Evolutionary conservation across 1,140 invertebrate species (phyloP), one percentile per base, ranked within the genome.

Genomic region (Drosophila santomea): DNA sequence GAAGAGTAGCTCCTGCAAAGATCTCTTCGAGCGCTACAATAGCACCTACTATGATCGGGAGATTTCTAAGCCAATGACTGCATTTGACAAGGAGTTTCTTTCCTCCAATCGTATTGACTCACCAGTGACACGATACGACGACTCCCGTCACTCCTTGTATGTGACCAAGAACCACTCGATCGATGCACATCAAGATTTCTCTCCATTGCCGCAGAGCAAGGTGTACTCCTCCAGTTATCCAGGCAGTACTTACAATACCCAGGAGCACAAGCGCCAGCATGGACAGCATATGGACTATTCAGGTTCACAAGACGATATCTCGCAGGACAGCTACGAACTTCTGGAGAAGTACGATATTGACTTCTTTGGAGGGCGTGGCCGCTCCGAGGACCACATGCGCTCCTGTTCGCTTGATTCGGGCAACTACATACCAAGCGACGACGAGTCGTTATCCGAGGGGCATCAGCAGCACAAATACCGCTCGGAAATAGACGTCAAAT

Each of bases 321-420:
- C 96, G 11, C 97, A 97, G 91, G 97, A 97, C 92, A 97, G 97
- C 74, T 98, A 97, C 91, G 97, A 98, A 85, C 91, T 97, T 14
- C 93, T 97, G 44, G 96, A 97, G 91, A 95, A 95, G 74, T 95
- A 95, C 68, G 95, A 95, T 76, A 95, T 95, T 86, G 95, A 95
- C 79, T 93, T 93, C 67, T 94, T 93, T 45, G 93, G 93, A 61
- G 85, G 82, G 25, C 86, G 86, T 20, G 74, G 80, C 5, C 80
- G 86, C 6, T 90, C 90, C 4, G 92, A 93, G 57, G 92, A 92
- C 28, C 93, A 93, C 71, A 93, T 94, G 45, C 93, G 95, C 72
- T 95, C 95, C 25, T 95, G 95, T 81, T 95, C 95, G 50, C 91
- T 95, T 28, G 95, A 95, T 90, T 96, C 95, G 3, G 95, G 95